Base-by-base conservation (phyloP, 2,888 invertebrate genomes). In the Mamestra brassicae region DNA sequence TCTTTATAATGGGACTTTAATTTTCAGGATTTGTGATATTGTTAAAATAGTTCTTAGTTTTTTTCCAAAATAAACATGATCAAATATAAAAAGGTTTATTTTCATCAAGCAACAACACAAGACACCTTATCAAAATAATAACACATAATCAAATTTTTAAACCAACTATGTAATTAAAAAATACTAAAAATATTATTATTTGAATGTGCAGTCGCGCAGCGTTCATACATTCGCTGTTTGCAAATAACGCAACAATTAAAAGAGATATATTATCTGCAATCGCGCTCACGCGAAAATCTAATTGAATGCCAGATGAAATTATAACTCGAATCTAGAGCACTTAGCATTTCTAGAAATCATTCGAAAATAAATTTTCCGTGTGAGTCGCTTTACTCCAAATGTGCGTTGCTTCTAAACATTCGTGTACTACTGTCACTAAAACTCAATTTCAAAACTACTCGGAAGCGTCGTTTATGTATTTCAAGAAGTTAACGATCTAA, bases 401-500 rank as follows among this genome's bases (percentile, higher is more conserved):
- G 42, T 58, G 13, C 57, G 45, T 61, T 71, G 26, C 11, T 45
- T 57, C 34, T 55, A 52, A 63, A 36, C 10, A 65, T 65, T 66
- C 17, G 11, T 47, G 34, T 15, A 66, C 8, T 17, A 45, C 66
- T 52, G 26, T 13, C 17, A 57, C 50, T 42, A 42, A 63, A 38
- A 62, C 34, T n/a, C n/a, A 34, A 45, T n/a, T 68, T 64, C 47
- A 34, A 8, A 45, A 72, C 52, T 52, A 17, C 17, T 52, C 17
- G 7, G 52, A 52, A 26, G 0, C 17, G 6, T 17, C 5, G 3
- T 13, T 34, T 47, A 47, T 60, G 7, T 36, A n/a, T 38, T 50
- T 54, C 1, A 15, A 38, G 6, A 50, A 42, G 38, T 74, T 78
- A 87, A 72, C 79, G 2, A 45, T 78, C 89, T 74, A 94, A 92